Evolutionary conservation across 2,888 invertebrate species (phyloP), one percentile per base, ranked within the genome.

Genomic region (Loripinus fragilis): DNA sequence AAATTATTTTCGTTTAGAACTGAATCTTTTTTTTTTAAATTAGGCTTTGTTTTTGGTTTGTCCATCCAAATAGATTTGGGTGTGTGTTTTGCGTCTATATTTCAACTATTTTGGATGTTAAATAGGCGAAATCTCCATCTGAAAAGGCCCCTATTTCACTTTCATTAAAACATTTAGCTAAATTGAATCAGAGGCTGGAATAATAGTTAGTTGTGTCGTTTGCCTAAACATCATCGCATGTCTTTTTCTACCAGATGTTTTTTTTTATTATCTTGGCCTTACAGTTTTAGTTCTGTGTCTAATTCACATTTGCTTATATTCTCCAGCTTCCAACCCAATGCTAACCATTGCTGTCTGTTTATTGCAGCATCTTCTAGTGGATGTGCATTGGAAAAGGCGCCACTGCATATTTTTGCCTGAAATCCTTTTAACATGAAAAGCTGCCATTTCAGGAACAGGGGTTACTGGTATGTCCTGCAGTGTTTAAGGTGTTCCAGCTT

Each of bases 171-270:
- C 25, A 23, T 10, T 55, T 28, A 7, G 3, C 7, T 28, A 55
- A 28, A 55, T 55, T 55, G 55, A 55, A 55, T 55, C 55, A 28
- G 55, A 28, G 5, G 55, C 55, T 25, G 55, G 55, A 55, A 28
- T 8, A 55, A 55, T 25, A 5, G 5, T 55, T n/a, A n/a, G n/a
- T n/a, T 10, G 55, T 7, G 12, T 25, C 7, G 7, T n/a, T 25
- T n/a, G n/a, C n/a, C 23, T 25, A 5, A 15, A 25, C 55, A 8
- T 28, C 55, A 2, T 8, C 55, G 7, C 55, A 28, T 25, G 55
- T 55, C 15, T 55, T 55, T 55, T 55, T 7, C 55, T 23, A 17
- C 28, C 55, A 2, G 55, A 55, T 15, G n/a, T n/a, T n/a, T 55
- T 55, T 55, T 55, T 55, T 25, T 55, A 23, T 55, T 23, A 3